Percentiles rank a stretch among this genome's conserved stretches.
Evolutionary conservation across 2,797 vertebrate genomes (phyloP).

Genomic region (Sitta carolinensis): DNA sequence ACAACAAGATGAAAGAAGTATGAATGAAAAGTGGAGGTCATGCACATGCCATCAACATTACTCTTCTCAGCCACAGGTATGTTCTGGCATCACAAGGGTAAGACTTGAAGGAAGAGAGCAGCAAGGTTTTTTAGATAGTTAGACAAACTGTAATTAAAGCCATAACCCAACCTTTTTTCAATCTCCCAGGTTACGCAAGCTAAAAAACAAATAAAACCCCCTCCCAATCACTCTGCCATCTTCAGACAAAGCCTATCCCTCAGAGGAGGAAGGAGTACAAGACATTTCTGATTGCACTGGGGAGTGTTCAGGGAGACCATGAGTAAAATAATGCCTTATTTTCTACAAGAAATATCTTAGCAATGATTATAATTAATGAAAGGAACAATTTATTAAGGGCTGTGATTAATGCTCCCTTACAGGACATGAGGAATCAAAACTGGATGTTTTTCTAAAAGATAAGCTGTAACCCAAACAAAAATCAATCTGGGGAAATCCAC

Average conservation of each 20-base stretch:
- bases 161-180: neutral
- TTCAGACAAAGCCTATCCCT: neutral
- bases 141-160: neutral
- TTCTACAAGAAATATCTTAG: slow-evolving; percentile 10
- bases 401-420: neutral
- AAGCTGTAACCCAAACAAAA: slow-evolving; percentile 42
- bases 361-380: neutral
- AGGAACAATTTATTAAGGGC: neutral
- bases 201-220: neutral
- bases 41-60: neutral
- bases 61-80: neutral
- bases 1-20: neutral
- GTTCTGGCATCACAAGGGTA: neutral
- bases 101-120: neutral
- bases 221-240: neutral
- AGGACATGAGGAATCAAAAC: slow-evolving; percentile 20
- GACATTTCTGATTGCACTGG: neutral
- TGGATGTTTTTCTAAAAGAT: slow-evolving; percentile 44
- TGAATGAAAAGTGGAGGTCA: neutral
- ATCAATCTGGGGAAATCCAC: neutral
- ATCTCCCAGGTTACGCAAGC: neutral
- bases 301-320: neutral
- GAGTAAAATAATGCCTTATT: neutral
- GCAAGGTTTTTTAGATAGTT: neutral
- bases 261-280: neutral